These are phyloP conservation scores for Lottia scabra DNA, from an alignment of 2,888 invertebrate genomes.

Conservation along the genomic window DNA sequence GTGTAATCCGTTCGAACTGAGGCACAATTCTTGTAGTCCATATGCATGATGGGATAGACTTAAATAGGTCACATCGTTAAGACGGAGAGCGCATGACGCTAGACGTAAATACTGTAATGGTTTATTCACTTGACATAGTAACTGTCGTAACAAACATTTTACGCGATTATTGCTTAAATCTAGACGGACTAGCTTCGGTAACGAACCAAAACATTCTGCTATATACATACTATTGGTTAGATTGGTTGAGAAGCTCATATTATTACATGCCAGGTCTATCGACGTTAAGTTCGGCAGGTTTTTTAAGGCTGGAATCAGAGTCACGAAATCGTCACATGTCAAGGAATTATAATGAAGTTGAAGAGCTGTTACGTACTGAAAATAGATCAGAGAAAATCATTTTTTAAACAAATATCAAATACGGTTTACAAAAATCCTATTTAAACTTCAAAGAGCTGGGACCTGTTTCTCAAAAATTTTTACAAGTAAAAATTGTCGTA, in stretches of 20 bases:
- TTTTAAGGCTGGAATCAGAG: conserved; percentile 50
- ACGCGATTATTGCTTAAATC: conserved; percentile 64
- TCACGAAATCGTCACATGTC: conserved; percentile 48
- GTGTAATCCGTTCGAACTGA: conserved; percentile 58
- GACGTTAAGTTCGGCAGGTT: conserved; percentile 51
- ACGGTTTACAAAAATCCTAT: too few relatives aligned
- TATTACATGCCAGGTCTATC: conserved; percentile 65
- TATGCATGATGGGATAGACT: conserved; percentile 49
- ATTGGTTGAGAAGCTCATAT: conserved; percentile 48
- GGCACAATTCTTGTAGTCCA: conserved; percentile 53
- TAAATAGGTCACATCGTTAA: conserved; percentile 54
- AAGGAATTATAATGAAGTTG: conserved; percentile 63
- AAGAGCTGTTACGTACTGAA: conserved; percentile 56
- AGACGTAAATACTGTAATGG: conserved; percentile 56
- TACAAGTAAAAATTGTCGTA: too few relatives aligned
- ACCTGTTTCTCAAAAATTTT: too few relatives aligned
- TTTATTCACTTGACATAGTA: conserved; percentile 42
- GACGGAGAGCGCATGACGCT: conserved; percentile 55
- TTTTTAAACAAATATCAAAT: too few relatives aligned
- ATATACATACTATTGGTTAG: conserved; percentile 41
- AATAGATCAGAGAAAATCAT: conserved; percentile 8
- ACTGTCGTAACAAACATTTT: conserved; percentile 46
- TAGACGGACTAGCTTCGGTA: conserved; percentile 50
- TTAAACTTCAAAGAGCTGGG: too few relatives aligned
- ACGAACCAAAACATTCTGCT: conserved; percentile 36